A percentile compares a stretch with the other conserved stretches of the same genome.
These are phyloP conservation scores for Drosophila carrolli DNA, from an alignment of 1,140 invertebrate genomes.

Conservation along the genomic window DNA sequence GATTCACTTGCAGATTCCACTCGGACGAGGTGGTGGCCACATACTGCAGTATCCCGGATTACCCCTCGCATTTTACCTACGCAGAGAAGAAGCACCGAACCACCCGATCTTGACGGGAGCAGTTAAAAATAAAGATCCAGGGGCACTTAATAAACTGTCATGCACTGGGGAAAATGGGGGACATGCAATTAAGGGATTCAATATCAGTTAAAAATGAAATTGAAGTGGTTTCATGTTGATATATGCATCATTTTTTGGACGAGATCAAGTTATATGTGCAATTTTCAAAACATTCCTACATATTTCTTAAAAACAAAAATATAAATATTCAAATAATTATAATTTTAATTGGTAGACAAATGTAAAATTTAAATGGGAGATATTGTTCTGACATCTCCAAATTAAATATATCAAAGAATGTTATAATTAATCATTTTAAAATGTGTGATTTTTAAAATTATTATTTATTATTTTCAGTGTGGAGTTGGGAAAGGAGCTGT, in stretches of 20 bases:
- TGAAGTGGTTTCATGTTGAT: no score
- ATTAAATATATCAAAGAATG: no score
- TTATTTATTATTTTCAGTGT: conserved; percentile 4
- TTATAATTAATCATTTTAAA: no score
- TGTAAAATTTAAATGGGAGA: no score
- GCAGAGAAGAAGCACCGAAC: conserved; percentile 56
- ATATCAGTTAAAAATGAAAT: neutral
- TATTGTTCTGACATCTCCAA: no score
- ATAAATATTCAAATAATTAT: no score
- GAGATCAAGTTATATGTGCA: no score
- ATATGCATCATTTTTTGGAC: no score
- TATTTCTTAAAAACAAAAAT: no score
- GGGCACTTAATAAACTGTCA: conserved; percentile 49
- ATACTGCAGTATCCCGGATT: neutral
- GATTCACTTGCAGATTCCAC: conserved; percentile 11
- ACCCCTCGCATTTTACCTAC: conserved; percentile 63
- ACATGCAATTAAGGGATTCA: neutral
- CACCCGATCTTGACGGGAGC: conserved; percentile 40
- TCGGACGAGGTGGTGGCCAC: conserved; percentile 30
- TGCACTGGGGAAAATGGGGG: conserved; percentile 6
- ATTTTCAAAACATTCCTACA: no score
- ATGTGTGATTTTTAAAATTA: no score
- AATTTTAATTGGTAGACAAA: no score
- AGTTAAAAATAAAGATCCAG: conserved; percentile 77
- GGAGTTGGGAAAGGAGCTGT: conserved; percentile 11